Evolutionary conservation across 2,113 vertebrate species (phyloP).

Genomic region (Microtus oregoni): DNA sequence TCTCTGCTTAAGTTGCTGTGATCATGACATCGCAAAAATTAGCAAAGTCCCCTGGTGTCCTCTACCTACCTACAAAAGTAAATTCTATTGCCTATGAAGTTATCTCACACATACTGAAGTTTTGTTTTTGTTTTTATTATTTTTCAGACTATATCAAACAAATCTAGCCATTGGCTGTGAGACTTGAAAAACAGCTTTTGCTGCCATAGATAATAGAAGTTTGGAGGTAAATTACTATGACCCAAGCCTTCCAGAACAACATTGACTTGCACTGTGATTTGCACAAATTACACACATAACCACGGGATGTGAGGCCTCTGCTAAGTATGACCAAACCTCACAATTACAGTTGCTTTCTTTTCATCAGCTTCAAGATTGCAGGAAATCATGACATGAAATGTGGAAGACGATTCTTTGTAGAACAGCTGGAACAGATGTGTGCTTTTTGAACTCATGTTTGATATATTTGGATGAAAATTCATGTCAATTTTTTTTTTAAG

Average conservation of each 20-base stretch:
- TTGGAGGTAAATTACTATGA: not conserved
- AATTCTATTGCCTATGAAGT: not conserved
- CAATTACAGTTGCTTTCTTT: not conserved
- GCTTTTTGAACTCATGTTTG: not conserved
- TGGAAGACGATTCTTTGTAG: not conserved
- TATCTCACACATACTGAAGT: not conserved
- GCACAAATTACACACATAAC: rapidly evolving
- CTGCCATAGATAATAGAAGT: not conserved
- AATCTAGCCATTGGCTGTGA: not conserved
- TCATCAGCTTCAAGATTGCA: not conserved
- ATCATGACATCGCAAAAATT: not conserved
- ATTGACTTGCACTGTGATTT: not conserved
- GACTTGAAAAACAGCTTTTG: not conserved
- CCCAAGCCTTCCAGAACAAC: not conserved
- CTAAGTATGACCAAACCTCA: not conserved
- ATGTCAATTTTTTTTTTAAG: not conserved
- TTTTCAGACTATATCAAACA: not conserved
- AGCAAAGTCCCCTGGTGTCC: not conserved
- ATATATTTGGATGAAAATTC: not conserved
- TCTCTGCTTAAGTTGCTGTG: not conserved
- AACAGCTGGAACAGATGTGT: not conserved
- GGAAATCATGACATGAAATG: not conserved
- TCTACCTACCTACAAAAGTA: not conserved
- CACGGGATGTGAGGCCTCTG: not conserved
- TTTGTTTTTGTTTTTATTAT: not conserved